Evolutionary conservation across 2,113 vertebrate species (phyloP).

Genomic region (Chionis minor): DNA sequence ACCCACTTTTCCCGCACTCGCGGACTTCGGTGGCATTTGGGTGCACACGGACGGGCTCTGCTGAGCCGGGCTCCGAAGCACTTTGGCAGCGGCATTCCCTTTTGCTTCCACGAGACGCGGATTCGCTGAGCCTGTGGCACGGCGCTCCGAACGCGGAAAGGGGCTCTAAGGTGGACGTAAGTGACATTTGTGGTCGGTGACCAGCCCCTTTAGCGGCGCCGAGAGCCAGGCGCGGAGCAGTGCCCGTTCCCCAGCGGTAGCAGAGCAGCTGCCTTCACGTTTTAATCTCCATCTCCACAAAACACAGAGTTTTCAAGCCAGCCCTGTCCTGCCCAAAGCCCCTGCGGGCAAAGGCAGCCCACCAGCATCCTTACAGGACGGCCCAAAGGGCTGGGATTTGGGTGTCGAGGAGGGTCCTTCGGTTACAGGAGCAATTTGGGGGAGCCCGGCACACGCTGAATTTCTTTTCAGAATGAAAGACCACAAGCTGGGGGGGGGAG

Average conservation of each 20-base stretch:
- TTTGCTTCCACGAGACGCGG: not conserved
- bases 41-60: fast-evolving
- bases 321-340: not conserved
- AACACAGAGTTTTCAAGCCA: not conserved
- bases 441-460: fast-evolving
- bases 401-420: not conserved
- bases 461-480: not conserved
- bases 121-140: not conserved
- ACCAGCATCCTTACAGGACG: fast-evolving
- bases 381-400: fast-evolving
- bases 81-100: not conserved
- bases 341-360: not conserved
- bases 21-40: fast-evolving
- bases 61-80: not conserved
- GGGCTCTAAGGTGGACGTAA: not conserved
- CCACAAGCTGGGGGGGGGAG: not conserved
- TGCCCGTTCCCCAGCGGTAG: fast-evolving
- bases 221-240: fast-evolving
- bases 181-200: fast-evolving
- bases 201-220: not conserved
- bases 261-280: not conserved
- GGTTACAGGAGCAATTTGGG: fast-evolving
- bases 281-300: not conserved
- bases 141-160: fast-evolving
- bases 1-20: fast-evolving